Percentiles rank a stretch among this genome's conserved stretches.
Conservation (phyloP, 2,113 vertebrate species). For the mouse (Mus musculus) region DNA sequence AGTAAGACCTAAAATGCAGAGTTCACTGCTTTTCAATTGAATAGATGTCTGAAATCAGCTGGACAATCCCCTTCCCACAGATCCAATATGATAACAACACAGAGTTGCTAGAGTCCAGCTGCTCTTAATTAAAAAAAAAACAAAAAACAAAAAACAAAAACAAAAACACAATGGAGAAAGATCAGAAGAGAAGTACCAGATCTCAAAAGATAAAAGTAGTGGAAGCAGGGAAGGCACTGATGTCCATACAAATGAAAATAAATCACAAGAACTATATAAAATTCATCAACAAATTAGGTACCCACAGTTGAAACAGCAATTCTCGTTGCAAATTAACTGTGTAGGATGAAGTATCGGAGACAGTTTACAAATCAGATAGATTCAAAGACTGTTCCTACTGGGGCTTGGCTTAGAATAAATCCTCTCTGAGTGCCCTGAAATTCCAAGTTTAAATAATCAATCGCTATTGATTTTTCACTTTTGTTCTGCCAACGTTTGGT, state of each 20-base stretch:
- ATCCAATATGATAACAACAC: not conserved
- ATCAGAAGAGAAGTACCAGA: not conserved
- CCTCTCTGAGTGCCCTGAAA: constrained; percentile 71
- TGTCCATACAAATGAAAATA: constrained; percentile 34
- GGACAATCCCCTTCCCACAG: not conserved
- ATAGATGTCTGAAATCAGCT: constrained; percentile 49
- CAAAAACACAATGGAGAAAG: not conserved
- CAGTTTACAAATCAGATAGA: constrained; percentile 67
- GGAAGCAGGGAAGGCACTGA: not conserved
- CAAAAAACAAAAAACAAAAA: not conserved
- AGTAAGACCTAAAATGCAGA: not conserved
- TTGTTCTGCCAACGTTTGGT: constrained; percentile 74
- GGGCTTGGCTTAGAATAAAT: constrained; percentile 63
- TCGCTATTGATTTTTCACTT: constrained; percentile 81
- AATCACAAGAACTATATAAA: constrained; percentile 29
- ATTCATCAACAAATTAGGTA: constrained; percentile 47
- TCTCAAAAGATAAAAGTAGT: not conserved
- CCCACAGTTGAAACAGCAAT: constrained; percentile 58
- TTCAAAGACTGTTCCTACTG: constrained; percentile 65
- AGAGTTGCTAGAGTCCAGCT: not conserved
- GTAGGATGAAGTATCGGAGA: constrained; percentile 36
- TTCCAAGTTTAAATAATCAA: constrained; percentile 79
- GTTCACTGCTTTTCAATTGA: not conserved
- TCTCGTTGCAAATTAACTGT: constrained; percentile 56
- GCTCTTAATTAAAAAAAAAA: not conserved